Conservation (phyloP, 2,797 vertebrate genomes). For the Poecilia gillii region DNA sequence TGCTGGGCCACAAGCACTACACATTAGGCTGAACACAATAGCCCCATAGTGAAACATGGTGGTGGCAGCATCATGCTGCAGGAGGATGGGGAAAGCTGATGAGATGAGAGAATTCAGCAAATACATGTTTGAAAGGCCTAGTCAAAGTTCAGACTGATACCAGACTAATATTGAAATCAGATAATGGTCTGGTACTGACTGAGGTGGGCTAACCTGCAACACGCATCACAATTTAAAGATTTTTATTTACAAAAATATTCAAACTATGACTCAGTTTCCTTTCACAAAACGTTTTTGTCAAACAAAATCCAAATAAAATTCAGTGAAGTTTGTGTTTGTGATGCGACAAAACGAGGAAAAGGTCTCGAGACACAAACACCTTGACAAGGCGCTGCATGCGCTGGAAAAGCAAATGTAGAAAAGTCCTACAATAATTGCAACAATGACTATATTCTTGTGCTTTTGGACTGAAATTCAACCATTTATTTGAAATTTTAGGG, state of each 20-base stretch:
- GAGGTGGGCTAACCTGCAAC: background rate
- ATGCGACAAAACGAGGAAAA: background rate
- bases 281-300: background rate
- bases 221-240: background rate
- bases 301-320: background rate
- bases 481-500: conserved; percentile 22
- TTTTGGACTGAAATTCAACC: background rate
- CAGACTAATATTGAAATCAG: too few relatives aligned
- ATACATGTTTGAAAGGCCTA: background rate
- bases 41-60: background rate
- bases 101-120: background rate
- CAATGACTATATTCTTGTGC: background rate
- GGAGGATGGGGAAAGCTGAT: background rate
- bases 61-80: background rate
- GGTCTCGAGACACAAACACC: background rate
- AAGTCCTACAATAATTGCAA: background rate
- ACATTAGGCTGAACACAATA: background rate
- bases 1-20: background rate
- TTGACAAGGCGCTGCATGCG: background rate
- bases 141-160: background rate
- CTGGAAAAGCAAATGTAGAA: background rate
- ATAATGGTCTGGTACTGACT: background rate
- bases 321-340: background rate
- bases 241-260: background rate
- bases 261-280: background rate